Conservation (phyloP, 2,797 vertebrate species). For the Enteromius fasciolatus region DNA sequence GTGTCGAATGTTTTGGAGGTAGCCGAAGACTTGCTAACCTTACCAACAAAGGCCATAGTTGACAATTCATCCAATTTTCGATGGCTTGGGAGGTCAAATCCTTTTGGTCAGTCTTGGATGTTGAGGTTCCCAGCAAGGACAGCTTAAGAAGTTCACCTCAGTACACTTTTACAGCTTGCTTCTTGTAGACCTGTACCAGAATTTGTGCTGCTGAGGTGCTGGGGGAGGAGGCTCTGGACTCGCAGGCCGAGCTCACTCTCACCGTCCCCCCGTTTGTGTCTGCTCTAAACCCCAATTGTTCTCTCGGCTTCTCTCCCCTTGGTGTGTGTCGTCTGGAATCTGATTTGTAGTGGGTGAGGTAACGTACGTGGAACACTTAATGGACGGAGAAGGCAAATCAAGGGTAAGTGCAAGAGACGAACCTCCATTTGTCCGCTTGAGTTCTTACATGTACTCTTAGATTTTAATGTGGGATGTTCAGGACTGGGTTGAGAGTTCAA, state of each 20-base stretch:
- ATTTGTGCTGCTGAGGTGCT: slow-evolving; percentile 84
- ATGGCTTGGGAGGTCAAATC: slow-evolving; percentile 64
- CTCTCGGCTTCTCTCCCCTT: slow-evolving; percentile 99
- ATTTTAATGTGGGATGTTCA: slow-evolving; percentile 73
- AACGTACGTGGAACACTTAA: slow-evolving; percentile 99
- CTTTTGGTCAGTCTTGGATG: slow-evolving; percentile 73
- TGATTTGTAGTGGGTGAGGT: slow-evolving; percentile 99
- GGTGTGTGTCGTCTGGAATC: slow-evolving; percentile 99
- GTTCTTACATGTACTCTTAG: slow-evolving; percentile 68
- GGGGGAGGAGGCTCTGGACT: slow-evolving; percentile 88
- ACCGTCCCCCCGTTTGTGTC: slow-evolving; percentile 89
- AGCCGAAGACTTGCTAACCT: slow-evolving; percentile 56
- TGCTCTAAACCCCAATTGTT: slow-evolving; percentile 99
- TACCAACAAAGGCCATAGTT: slow-evolving; percentile 65
- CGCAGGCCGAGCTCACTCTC: slow-evolving; percentile 91
- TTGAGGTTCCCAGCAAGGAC: slow-evolving; percentile 75
- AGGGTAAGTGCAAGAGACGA: slow-evolving; percentile 98
- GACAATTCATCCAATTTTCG: slow-evolving; percentile 63
- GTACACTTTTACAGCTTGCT: slow-evolving; percentile 67
- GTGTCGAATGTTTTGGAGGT: slow-evolving; percentile 55
- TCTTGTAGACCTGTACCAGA: slow-evolving; percentile 97
- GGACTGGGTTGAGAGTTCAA: slow-evolving; percentile 74
- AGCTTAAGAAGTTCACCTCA: slow-evolving; percentile 74
- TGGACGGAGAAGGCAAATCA: slow-evolving; percentile 99
- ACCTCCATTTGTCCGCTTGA: slow-evolving; percentile 82